Base-by-base conservation (phyloP, 2,888 invertebrate genomes). In the Plagiodera versicolora region DNA sequence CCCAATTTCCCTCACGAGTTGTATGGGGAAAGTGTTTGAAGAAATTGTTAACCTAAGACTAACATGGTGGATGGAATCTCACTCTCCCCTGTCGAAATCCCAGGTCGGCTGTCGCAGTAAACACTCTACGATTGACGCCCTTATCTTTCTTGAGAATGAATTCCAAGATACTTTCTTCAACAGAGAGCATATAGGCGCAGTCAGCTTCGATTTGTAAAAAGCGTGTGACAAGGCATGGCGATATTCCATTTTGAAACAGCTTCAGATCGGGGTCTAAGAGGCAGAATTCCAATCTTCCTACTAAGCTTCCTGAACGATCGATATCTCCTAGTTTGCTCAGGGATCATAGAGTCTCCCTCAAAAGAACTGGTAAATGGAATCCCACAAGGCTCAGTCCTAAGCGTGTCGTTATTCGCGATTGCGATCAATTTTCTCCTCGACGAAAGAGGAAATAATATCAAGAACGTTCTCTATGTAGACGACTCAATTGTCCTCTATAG, bases 211-310 rank as follows among this genome's bases (percentile, higher is more conserved):
- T 14, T 39, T 58, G n/a, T 20, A 18, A 39, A 51, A 58, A 48
- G 58, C 58, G 6, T 58, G 32, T 49, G 56, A 24, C 14, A 59
- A 35, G 32, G 14, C 51, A 18, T 49, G 49, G 49, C 49, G 49
- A 28, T 49, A 49, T 9, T 49, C 20, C 10, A 19, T 49, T 20
- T 20, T 49, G 49, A 49, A 49, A 16, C 47, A 47, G 24, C 16
- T 14, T 6, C 16, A 47, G 5, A 6, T 2, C 2, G 32, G 32
- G 32, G 32, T 2, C 10, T 32, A 11, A 32, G 9, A 32, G 32
- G 32, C 18, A 45, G 9, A 45, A 45, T 45, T 14, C 45, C 16
- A 18, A 45, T 17, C 11, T 45, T 45, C 18, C 14, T 45, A 14
- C 45, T 8, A 44, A n/a, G 10, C 5, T 44, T 44, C 16, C 11